Evolutionary conservation across 2,113 vertebrate genomes (phyloP).

Genomic region (Microtus richardsoni): DNA sequence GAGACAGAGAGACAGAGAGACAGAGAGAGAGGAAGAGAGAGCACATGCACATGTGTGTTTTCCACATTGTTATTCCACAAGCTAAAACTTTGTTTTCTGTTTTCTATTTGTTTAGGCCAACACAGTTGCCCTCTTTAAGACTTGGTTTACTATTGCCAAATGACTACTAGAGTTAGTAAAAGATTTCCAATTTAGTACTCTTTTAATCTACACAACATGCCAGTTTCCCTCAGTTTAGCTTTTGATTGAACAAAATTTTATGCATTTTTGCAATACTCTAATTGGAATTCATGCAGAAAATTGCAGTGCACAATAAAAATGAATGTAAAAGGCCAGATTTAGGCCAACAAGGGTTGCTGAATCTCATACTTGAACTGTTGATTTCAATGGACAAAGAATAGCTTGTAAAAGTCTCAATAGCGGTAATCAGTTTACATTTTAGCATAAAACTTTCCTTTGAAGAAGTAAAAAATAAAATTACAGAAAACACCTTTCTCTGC

Average conservation of each 20-base stretch:
- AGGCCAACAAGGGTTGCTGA: conserved; percentile 63
- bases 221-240: conserved; percentile 49
- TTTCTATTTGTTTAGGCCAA: conserved; percentile 53
- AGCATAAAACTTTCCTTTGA: conserved; percentile 58
- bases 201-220: conserved; percentile 31
- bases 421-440: conserved; percentile 63
- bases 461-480: conserved; percentile 49
- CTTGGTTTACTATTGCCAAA: conserved; percentile 64
- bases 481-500: neutral
- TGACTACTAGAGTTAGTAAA: conserved; percentile 55
- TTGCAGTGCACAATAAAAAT: conserved; percentile 23
- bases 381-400: conserved; percentile 63
- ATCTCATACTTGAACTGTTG: conserved; percentile 58
- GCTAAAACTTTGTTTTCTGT: neutral
- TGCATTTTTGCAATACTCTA: conserved; percentile 59
- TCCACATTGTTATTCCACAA: neutral
- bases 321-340: conserved; percentile 52
- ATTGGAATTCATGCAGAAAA: conserved; percentile 59
- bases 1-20: no score
- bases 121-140: conserved; percentile 36
- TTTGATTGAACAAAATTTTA: conserved; percentile 70
- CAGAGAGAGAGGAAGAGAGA: no score
- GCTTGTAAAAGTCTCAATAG: neutral
- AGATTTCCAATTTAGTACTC: conserved; percentile 62
- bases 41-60: neutral